Base-by-base conservation (phyloP, 2,888 invertebrate species). In the Eupithecia insigniata region DNA sequence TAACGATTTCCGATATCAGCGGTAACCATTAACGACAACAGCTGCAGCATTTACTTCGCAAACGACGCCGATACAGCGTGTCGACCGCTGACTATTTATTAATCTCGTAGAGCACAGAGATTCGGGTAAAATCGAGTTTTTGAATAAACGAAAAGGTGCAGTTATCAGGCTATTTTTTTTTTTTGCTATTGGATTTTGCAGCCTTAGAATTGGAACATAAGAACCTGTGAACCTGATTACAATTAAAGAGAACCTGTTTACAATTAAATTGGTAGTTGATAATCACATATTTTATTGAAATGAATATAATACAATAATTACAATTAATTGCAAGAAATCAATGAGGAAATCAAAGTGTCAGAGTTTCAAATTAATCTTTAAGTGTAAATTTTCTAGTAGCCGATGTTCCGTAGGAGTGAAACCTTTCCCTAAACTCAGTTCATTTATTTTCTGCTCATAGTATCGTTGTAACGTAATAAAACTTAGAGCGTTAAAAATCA, bases 1-100 rank as follows among this genome's bases (percentile, higher is more conserved):
- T 89, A 87, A 89, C 89, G 89, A 88, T 89, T 90, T 90, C 90
- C 90, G 89, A 91, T 91, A 89, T 83, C 83, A 85, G 84, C 83
- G 82, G 84, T 81, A 79, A 14, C 64, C 34, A 2, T 64, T 64
- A 65, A 82, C 84, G 84, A 82, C 87, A 85, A 82, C 87, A 84
- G 87, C 64, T 64, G 64, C 64, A 62, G 64, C 32, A 22, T 55
- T 88, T 86, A 84, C 84, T 67, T 67, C 81, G 75, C 83, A 80
- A 87, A 88, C 87, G 82, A 85, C 80, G 75, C 79, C 85, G 88
- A 85, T 88, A 87, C 86, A 76, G 84, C 81, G 36, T 66, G 66
- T 36, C 36, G n/a, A 43, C 64, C 36, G 60, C 65, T 39, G 22
- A 55, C 26, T 26, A 55, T 55, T 55, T 55, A 55, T 55, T 26